A percentile compares a stretch with the other conserved stretches of the same genome.
These are phyloP conservation scores for Phalloptychus januarius DNA, from an alignment of 2,797 vertebrate species.

Conservation along the genomic window DNA sequence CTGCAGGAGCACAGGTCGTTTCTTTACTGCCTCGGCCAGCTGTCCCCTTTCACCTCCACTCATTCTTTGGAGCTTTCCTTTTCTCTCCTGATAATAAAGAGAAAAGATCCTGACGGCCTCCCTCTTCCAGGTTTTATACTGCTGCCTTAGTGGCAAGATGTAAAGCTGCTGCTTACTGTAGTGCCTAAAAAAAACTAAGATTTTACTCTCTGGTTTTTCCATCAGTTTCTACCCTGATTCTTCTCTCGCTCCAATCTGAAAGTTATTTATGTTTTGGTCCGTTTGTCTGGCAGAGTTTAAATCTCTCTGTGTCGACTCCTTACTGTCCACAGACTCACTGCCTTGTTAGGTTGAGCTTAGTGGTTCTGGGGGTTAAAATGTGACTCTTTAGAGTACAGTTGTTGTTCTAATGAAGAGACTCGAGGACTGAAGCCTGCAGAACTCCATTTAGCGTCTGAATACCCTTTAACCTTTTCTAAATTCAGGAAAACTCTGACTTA, in stretches of 20 bases:
- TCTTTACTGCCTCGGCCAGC: constrained; percentile 22
- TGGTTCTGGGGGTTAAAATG: not conserved
- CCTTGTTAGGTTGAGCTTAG: not conserved
- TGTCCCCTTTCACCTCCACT: constrained; percentile 62
- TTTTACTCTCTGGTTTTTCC: not conserved
- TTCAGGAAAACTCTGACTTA: not conserved
- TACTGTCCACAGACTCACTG: not conserved
- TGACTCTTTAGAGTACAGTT: not conserved
- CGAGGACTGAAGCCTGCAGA: not conserved
- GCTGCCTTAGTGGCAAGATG: constrained; percentile 38
- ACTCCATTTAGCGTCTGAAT: not conserved
- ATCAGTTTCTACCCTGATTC: not conserved
- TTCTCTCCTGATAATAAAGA: constrained; percentile 23
- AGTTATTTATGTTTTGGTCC: too few species aligned
- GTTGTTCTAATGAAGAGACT: not conserved
- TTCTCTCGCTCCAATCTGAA: too few species aligned
- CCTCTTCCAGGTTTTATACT: constrained; percentile 17
- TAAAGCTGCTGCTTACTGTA: not conserved
- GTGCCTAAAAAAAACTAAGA: not conserved
- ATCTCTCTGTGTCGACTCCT: not conserved
- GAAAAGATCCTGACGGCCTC: constrained; percentile 19
- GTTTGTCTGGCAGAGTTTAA: not conserved
- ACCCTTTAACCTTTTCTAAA: not conserved
- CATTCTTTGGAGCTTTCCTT: constrained; percentile 66
- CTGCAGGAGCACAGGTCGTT: constrained; percentile 58